Base-by-base conservation (phyloP, 2,113 vertebrate genomes). In the Chionis minor region DNA sequence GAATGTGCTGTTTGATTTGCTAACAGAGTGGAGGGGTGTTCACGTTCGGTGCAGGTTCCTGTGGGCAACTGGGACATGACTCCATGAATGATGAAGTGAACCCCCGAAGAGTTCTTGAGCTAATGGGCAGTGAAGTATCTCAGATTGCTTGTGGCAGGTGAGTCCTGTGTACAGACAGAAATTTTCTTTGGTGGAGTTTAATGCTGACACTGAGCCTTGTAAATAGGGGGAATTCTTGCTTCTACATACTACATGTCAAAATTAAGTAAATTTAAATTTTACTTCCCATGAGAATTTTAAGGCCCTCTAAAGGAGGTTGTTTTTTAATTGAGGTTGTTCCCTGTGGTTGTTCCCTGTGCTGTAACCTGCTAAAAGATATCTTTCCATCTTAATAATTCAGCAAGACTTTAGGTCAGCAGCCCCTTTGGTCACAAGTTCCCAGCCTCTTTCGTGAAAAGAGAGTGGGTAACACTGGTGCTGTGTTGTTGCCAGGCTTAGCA, bases 81-180 rank as follows among this genome's bases (percentile, higher is more conserved):
- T 99, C 99, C 83, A 98, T 97, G 97, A 98, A 98, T 47, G 98
- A 98, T 51, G 99, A 99, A 90, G 98, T 98, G 83, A 98, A 99
- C 95, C 99, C 99, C 91, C 98, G 99, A 96, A 98, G 98, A 96
- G 98, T 99, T 78, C 97, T 99, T 93, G 99, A 99, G 92, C 98
- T 99, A 44, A 99, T 99, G 99, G 99, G 99, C 56, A 99, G 98
- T 13, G 99, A 99, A 88, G 99, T 99, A 77, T 99, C 99, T 73
- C 99, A 99, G 96, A 99, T 99, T 69, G 96, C 98, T 92, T 99
- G 99, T 96, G 99, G 99, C 96, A 99, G 98, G 99, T 99, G 69
- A 97, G 98, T 95, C 51, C 69, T 73, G 3, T 33, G n/a, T 61
- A 30, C 67, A n/a, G 21, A 24, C 62, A 49, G 20, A 55, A 80